These are phyloP conservation scores for Channa maculata DNA, from an alignment of 2,113 vertebrate species.

Conservation along the genomic window DNA sequence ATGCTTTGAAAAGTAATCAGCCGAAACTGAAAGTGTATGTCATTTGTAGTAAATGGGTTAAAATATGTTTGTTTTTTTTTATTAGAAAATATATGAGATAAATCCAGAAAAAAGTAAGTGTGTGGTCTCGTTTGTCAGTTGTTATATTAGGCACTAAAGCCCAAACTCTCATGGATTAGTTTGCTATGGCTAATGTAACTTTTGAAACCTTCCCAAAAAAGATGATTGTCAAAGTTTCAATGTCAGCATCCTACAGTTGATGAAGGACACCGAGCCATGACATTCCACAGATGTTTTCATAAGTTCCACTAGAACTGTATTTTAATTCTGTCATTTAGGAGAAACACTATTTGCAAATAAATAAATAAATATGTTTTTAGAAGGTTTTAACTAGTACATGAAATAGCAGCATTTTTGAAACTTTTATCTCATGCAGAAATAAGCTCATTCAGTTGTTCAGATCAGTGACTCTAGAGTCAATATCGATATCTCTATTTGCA, in stretches of 20 bases:
- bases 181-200: neutral
- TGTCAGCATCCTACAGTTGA: too few species aligned
- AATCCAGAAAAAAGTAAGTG: neutral
- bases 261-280: neutral
- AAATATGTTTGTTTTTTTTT: too few species aligned
- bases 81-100: too few species aligned
- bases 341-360: neutral
- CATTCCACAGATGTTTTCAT: neutral
- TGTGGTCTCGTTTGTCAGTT: constrained; percentile 6
- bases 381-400: neutral
- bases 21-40: too few species aligned
- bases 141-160: neutral
- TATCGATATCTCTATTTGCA: neutral
- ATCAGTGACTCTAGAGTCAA: neutral
- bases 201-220: too few species aligned
- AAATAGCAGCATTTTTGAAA: neutral
- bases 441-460: neutral
- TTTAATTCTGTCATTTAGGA: too few species aligned
- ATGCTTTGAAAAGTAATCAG: too few species aligned
- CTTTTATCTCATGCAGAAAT: neutral
- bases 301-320: neutral
- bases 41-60: too few species aligned
- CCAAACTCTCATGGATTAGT: neutral
- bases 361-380: neutral
- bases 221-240: too few species aligned